Evolutionary conservation across 2,888 invertebrate species (phyloP), one percentile per base, ranked within the genome.

Genomic region (Galerucella pusilla): DNA sequence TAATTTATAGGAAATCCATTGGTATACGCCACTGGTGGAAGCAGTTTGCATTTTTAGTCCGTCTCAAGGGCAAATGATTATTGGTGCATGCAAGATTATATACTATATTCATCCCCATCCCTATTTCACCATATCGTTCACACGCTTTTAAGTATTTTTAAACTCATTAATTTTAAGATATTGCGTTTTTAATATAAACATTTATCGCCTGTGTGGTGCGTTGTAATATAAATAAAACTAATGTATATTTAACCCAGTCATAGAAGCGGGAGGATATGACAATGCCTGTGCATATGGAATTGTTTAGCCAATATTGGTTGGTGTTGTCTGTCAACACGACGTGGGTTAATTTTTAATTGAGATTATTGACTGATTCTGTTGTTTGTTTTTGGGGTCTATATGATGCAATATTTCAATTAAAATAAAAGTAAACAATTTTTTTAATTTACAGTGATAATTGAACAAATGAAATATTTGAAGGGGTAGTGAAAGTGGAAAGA

Each of bases 11-110:
- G 7, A 16, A 2, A 64, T 16, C 16, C 16, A 64, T 64, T 14
- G 16, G 14, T 64, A 42, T 14, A 28, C 42, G 64, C 64, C 64
- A 64, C 35, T 64, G 64, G 14, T 35, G n/a, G 12, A 25, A 45
- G 42, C 42, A 80, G 82, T 83, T 83, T 83, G 83, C 83, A 83
- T 83, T 71, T 71, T 80, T 82, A 81, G 82, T 80, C 80, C 79
- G 83, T 83, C 83, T 83, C 83, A 83, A 83, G 83, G 83, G 81
- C 82, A 83, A 79, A 75, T 77, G 71, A 76, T 46, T 66, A 66
- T 45, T 42, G 64, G 64, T 64, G 64, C 64, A 64, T 64, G 66
- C 66, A 20, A 66, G 20, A 25, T 66, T 28, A 35, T 35, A 66
- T 14, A 46, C 28, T 4, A 46, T 35, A 61, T 49, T 9, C 52